Evolutionary conservation across 1,140 invertebrate species (phyloP).

Genomic region (Plectrocnemia conspersa): DNA sequence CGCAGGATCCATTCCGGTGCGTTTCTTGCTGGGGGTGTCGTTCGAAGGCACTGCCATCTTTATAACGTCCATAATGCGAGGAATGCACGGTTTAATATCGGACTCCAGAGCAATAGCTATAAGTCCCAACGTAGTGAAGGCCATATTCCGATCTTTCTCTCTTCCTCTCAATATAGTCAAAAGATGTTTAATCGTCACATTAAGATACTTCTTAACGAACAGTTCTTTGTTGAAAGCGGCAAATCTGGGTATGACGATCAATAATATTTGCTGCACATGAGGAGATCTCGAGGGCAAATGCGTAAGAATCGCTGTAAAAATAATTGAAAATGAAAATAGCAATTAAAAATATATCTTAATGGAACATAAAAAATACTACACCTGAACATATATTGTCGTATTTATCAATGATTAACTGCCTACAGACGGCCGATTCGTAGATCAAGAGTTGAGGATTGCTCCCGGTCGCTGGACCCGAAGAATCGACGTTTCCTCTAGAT

Average conservation of each 20-base stretch:
- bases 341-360: background rate
- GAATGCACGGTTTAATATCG: slow-evolving; percentile 74
- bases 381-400: slow-evolving; percentile 75
- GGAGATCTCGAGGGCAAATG: slow-evolving; percentile 69
- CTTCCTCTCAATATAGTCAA: slow-evolving; percentile 68
- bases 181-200: slow-evolving; percentile 72
- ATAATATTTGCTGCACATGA: slow-evolving; percentile 83
- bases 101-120: slow-evolving; percentile 85
- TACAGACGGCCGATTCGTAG: slow-evolving; percentile 84
- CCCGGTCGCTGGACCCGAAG: slow-evolving; percentile 44
- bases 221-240: slow-evolving; percentile 85
- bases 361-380: slow-evolving; percentile 28
- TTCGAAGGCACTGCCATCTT: slow-evolving; percentile 75
- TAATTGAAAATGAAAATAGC: slow-evolving; percentile 11
- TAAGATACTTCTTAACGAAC: slow-evolving; percentile 75
- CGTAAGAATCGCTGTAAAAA: slow-evolving; percentile 63
- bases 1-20: slow-evolving; percentile 74
- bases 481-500: slow-evolving; percentile 51
- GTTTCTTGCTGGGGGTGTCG: slow-evolving; percentile 67
- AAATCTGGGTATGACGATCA: slow-evolving; percentile 87
- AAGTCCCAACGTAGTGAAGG: slow-evolving; percentile 86
- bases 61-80: slow-evolving; percentile 83
- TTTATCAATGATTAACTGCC: slow-evolving; percentile 75
- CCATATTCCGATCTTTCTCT: slow-evolving; percentile 77
- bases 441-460: slow-evolving; percentile 52